Evolutionary conservation across 2,888 invertebrate species (phyloP).

Genomic region (Calliopum simillimum): DNA sequence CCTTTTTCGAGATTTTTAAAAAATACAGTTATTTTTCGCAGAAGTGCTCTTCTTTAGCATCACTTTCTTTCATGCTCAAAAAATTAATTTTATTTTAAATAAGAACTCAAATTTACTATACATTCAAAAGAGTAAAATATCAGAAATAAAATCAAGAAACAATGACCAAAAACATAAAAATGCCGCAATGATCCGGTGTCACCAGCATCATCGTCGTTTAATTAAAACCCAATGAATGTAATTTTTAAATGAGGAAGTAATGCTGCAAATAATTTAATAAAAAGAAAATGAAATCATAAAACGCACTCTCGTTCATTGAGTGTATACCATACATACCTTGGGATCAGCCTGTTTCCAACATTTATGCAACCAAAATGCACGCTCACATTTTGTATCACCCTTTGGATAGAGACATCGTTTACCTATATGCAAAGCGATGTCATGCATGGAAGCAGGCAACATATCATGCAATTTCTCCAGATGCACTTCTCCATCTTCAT

Average conservation of each 20-base stretch:
- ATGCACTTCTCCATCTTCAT: conserved; percentile 56
- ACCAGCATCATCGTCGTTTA: too few relatives aligned
- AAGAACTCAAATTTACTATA: too few relatives aligned
- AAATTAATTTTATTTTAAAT: too few relatives aligned
- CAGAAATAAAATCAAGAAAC: too few relatives aligned
- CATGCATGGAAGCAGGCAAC: conserved; percentile 52
- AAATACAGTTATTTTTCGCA: too few relatives aligned
- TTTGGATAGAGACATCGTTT: conserved; percentile 53
- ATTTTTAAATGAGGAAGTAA: conserved; percentile 39
- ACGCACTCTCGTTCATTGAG: background rate
- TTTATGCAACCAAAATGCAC: conserved; percentile 60
- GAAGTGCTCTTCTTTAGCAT: too few relatives aligned
- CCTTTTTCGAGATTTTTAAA: too few relatives aligned
- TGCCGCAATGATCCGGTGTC: too few relatives aligned
- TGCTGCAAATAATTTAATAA: conserved; percentile 37
- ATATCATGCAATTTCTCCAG: conserved; percentile 52
- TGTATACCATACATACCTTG: conserved; percentile 55
- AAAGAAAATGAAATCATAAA: background rate
- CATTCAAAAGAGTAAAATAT: too few relatives aligned
- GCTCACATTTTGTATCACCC: conserved; percentile 57
- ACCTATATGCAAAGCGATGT: conserved; percentile 55
- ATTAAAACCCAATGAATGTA: too few relatives aligned
- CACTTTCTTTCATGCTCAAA: too few relatives aligned
- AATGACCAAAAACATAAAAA: too few relatives aligned
- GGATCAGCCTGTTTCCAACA: conserved; percentile 62